phyloP scores from a whole-genome alignment of 2,888 invertebrate genomes.

The Phyto melanocephala region DNA sequence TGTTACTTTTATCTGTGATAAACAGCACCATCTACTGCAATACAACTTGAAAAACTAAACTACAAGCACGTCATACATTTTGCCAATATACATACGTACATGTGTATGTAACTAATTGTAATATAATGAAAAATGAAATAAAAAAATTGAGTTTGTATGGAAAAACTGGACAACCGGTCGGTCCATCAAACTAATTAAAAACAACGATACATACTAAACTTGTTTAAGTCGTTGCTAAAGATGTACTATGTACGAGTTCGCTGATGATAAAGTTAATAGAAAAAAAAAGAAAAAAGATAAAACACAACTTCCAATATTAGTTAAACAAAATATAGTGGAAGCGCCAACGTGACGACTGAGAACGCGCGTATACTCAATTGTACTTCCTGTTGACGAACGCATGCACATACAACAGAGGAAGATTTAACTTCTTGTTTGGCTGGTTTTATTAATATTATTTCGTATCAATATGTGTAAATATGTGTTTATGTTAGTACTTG shows the following conservation, averaged over 20 bases:
- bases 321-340: slow-evolving; percentile 27
- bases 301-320: not conserved
- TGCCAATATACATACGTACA: no score
- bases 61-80: no score
- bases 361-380: slow-evolving; percentile 64
- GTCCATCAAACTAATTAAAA: slow-evolving; percentile 56
- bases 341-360: slow-evolving; percentile 65
- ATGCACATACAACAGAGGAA: slow-evolving; percentile 4
- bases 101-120: slow-evolving; percentile 33
- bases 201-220: slow-evolving; percentile 43
- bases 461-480: no score
- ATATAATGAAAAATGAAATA: slow-evolving; percentile 24
- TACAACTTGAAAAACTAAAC: not conserved
- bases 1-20: slow-evolving; percentile 19
- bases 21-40: slow-evolving; percentile 4
- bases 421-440: slow-evolving; percentile 26
- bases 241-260: slow-evolving; percentile 17
- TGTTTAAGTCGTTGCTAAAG: slow-evolving; percentile 60
- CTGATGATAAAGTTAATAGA: not conserved
- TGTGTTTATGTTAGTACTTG: not conserved
- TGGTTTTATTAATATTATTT: slow-evolving; percentile 14
- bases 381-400: slow-evolving; percentile 62
- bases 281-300: not conserved
- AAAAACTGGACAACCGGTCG: slow-evolving; percentile 50
- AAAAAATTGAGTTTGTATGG: slow-evolving; percentile 12